Base-by-base conservation (phyloP, 2,113 vertebrate genomes). In the Pterocles orientalis region DNA sequence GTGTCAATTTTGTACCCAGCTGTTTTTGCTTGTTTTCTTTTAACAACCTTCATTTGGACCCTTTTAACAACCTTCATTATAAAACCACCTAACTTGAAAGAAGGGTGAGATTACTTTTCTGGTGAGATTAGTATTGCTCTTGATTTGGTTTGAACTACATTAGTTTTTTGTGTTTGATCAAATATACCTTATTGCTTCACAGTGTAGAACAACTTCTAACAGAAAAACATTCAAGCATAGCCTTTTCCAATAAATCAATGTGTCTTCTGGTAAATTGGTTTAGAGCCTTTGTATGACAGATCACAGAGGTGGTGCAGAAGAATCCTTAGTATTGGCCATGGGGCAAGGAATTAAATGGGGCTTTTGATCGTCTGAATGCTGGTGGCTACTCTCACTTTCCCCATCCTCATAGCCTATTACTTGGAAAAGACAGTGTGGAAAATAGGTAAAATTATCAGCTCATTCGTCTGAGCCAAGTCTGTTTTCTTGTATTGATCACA, bases 51-150 rank as follows among this genome's bases (percentile, higher is more conserved):
- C 36, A 36, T 36, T 36, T 36, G 36, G 36, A 36, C 36, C 36
- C 36, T 36, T 36, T 95, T 81, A 89, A 86, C 28, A 57, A 12
- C 25, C 34, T 36, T 36, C 36, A 36, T 36, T 57, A 62, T 94
- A 92, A 96, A 94, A 91, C 95, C 86, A 94, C 77, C n/a, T 86
- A 72, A 76, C 86, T 72, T 95, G 65, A 68, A 90, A 90, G 56
- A 61, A 84, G 14, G 19, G 12, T 53, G 43, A 86, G 13, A 11
- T 48, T 96, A 41, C 14, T 41, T 61, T 79, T 54, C 54, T 33
- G 25, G 54, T 73, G n/a, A 53, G 11, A 19, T 77, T 73, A 94
- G 41, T 82, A 66, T 66, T 94, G 60, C 18, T 45, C 41, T 45
- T 86, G 28, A 33, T 70, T 78, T 1, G 2, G 4, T 54, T 25